phyloP scores from a whole-genome alignment of 1,140 invertebrate species.

The Prorops nasuta region DNA sequence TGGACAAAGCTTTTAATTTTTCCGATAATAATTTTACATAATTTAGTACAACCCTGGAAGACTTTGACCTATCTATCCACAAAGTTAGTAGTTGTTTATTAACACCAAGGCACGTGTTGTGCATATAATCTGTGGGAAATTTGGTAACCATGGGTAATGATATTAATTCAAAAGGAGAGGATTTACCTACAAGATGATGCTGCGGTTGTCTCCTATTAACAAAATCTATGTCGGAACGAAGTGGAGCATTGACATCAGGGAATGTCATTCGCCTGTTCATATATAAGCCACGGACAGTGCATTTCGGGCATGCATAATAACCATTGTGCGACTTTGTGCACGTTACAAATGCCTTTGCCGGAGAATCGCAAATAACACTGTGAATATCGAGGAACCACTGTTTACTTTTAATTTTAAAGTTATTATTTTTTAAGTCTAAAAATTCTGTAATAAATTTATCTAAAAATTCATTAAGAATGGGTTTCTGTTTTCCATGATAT shows the following conservation, averaged over 20 bases:
- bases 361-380: not conserved
- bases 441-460: not conserved
- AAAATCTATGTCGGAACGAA: conserved; percentile 14
- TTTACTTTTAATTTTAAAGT: not conserved
- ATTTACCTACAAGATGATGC: conserved; percentile 15
- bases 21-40: not conserved
- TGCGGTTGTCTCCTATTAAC: conserved; percentile 2
- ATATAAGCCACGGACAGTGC: conserved; percentile 12
- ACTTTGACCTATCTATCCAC: not conserved
- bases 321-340: not conserved
- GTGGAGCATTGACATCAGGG: not conserved
- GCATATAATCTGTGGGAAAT: conserved; percentile 27
- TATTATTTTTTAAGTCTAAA: not conserved
- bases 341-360: not conserved
- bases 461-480: not conserved
- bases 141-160: conserved; percentile 17
- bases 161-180: conserved; percentile 9
- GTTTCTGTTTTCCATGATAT: not conserved
- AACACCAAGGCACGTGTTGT: no score
- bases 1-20: not conserved
- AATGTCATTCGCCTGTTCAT: conserved; percentile 12
- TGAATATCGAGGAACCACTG: not conserved
- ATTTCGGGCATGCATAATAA: conserved; percentile 21
- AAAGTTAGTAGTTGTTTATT: conserved; percentile 16
- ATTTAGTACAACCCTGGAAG: not conserved